phyloP scores from a whole-genome alignment of 2,888 invertebrate species.

The Conistra vaccinii region DNA sequence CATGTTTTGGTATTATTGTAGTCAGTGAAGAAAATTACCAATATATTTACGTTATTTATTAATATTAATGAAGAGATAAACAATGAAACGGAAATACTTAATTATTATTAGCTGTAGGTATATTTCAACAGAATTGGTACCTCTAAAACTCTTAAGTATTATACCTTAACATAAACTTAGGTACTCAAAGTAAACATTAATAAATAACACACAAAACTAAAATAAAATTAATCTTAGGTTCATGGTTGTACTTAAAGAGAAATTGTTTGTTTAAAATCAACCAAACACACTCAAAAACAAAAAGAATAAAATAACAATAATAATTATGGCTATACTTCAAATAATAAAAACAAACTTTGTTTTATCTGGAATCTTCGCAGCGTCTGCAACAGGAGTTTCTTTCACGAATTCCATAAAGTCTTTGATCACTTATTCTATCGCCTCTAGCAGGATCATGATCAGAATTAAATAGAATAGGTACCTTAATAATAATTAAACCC shows the following conservation, averaged over 20 bases:
- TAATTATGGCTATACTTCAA: neutral
- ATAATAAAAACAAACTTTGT: neutral
- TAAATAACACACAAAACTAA: neutral
- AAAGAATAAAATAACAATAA: neutral
- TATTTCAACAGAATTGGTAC: too few species aligned
- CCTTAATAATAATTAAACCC: neutral
- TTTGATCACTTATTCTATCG: neutral
- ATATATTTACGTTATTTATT: neutral
- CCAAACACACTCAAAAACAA: neutral
- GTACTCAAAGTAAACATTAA: neutral
- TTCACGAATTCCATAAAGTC: too few species aligned
- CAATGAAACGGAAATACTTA: neutral
- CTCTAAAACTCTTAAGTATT: neutral
- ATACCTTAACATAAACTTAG: neutral
- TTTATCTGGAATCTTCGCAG: neutral
- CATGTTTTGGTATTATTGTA: neutral
- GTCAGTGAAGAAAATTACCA: neutral
- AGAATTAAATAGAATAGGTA: neutral
- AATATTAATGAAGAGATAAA: neutral
- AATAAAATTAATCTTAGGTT: conserved; percentile 4
- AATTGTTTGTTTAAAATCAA: neutral
- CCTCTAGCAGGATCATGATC: neutral
- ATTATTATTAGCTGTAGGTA: neutral
- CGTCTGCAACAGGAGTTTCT: neutral
- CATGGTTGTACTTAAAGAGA: neutral